phyloP scores from a whole-genome alignment of 2,888 invertebrate species.

The Latrodectus hesperus region DNA sequence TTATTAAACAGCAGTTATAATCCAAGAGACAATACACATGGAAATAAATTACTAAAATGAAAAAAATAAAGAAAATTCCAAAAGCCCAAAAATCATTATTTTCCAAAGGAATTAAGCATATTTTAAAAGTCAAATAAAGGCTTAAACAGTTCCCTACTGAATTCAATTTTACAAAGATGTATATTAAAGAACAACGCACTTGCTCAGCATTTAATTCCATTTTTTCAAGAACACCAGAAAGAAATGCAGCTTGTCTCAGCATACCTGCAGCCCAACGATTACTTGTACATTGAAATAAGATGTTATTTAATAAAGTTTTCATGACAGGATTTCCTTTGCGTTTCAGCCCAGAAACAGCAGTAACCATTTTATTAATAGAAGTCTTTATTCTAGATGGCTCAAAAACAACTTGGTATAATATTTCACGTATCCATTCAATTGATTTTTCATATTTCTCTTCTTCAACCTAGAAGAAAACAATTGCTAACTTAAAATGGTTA shows the following conservation, averaged over 20 bases:
- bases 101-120: neutral
- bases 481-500: neutral
- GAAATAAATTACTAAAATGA: too few species aligned
- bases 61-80: too few species aligned
- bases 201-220: slow-evolving; percentile 72
- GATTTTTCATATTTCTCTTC: slow-evolving; percentile 84
- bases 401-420: slow-evolving; percentile 83
- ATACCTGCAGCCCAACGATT: slow-evolving; percentile 84
- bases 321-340: slow-evolving; percentile 84
- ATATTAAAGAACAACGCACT: slow-evolving; percentile 51
- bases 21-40: too few species aligned
- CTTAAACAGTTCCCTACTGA: neutral
- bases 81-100: neutral
- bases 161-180: too few species aligned
- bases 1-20: too few species aligned
- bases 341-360: slow-evolving; percentile 85
- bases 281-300: slow-evolving; percentile 81
- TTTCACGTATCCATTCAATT: slow-evolving; percentile 85
- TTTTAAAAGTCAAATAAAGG: neutral
- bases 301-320: slow-evolving; percentile 79
- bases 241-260: slow-evolving; percentile 85
- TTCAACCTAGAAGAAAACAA: slow-evolving; percentile 80
- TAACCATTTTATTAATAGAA: slow-evolving; percentile 86
- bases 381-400: slow-evolving; percentile 84
- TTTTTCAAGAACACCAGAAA: slow-evolving; percentile 80